Evolutionary conservation across 2,113 vertebrate species (phyloP).

Genomic region (Tragelaphus buxtoni): DNA sequence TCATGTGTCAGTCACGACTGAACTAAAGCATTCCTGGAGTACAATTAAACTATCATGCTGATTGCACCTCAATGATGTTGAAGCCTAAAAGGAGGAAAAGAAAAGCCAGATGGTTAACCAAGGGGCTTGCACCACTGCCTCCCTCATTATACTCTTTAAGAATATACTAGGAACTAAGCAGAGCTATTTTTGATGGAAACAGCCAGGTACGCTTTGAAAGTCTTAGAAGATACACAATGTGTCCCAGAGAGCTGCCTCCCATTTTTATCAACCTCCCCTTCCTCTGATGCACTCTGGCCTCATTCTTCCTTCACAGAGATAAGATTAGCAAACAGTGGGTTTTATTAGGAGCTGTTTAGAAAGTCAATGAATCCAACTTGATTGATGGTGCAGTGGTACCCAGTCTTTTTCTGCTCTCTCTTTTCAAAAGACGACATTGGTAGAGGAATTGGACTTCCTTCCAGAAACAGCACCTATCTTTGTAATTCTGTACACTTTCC

Average conservation of each 20-base stretch:
- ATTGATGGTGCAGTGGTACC: conserved; percentile 61
- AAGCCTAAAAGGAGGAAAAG: conserved; percentile 57
- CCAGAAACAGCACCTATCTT: conserved; percentile 34
- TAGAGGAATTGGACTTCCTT: conserved; percentile 57
- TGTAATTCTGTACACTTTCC: conserved; percentile 72
- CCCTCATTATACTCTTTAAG: conserved; percentile 20
- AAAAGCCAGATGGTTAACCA: conserved; percentile 12
- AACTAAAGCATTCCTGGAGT: conserved; percentile 58
- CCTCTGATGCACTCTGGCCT: conserved; percentile 68
- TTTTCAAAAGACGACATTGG: conserved; percentile 67
- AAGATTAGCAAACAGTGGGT: conserved; percentile 77
- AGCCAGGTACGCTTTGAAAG: conserved; percentile 67
- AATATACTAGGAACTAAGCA: background rate
- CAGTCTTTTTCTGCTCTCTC: conserved; percentile 65
- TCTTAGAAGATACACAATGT: conserved; percentile 54
- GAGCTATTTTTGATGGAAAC: conserved; percentile 63
- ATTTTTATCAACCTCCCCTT: conserved; percentile 65
- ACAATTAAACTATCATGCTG: conserved; percentile 72
- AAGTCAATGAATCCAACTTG: conserved; percentile 73
- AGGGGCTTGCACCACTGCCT: conserved; percentile 37
- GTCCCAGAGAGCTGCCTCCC: conserved; percentile 40
- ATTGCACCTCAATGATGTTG: conserved; percentile 64
- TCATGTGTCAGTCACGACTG: conserved; percentile 68
- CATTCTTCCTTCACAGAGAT: conserved; percentile 75
- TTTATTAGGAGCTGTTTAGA: conserved; percentile 78